Conservation (phyloP, 2,113 vertebrate species). For the Tragelaphus imberbis region DNA sequence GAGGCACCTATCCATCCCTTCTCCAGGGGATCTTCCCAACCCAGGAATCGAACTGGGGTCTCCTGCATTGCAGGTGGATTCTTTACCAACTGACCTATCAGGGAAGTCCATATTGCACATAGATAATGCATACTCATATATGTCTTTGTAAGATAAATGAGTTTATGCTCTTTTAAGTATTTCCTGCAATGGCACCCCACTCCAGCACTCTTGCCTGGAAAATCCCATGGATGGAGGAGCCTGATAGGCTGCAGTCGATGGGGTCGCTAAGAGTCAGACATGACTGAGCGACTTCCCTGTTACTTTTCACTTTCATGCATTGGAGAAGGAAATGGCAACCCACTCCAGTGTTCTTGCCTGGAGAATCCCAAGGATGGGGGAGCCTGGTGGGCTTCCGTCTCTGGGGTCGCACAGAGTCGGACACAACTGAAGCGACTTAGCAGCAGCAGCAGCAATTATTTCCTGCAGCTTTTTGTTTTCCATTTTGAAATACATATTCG, state of each 20-base stretch:
- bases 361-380: no score
- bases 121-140: background rate
- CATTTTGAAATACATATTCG: background rate
- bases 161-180: background rate
- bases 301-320: no score
- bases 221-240: no score
- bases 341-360: no score
- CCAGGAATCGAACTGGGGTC: background rate
- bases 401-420: no score
- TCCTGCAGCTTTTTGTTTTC: background rate
- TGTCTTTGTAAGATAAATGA: background rate
- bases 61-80: background rate
- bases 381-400: no score
- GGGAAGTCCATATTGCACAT: background rate
- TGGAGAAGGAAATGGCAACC: no score
- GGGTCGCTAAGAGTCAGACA: no score
- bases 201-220: no score
- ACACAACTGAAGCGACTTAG: no score
- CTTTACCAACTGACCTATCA: background rate
- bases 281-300: no score
- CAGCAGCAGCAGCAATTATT: background rate
- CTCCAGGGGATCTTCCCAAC: background rate
- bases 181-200: background rate
- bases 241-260: no score
- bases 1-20: background rate